Percentiles rank a stretch among this genome's conserved stretches.
These are phyloP conservation scores for Pionites leucogaster DNA, from an alignment of 2,113 vertebrate genomes.

Conservation along the genomic window DNA sequence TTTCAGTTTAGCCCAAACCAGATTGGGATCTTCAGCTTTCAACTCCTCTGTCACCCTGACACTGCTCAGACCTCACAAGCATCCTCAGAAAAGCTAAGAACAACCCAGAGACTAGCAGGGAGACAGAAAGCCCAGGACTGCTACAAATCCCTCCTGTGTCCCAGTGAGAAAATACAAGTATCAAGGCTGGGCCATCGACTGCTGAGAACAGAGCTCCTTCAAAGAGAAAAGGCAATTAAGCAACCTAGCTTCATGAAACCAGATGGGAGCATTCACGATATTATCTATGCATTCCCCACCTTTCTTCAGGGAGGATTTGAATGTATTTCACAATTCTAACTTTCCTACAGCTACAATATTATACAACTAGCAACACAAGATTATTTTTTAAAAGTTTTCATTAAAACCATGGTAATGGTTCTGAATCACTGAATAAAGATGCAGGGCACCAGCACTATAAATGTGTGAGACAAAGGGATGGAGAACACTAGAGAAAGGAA, in stretches of 20 bases:
- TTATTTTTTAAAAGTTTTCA: background rate
- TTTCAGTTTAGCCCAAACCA: background rate
- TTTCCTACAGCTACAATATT: background rate
- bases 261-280: background rate
- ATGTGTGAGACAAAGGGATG: background rate
- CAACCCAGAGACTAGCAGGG: rapidly evolving
- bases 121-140: background rate
- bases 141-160: background rate
- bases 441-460: background rate
- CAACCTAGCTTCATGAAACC: background rate
- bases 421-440: background rate
- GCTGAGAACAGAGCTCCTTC: rapidly evolving
- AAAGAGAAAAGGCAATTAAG: background rate
- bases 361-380: background rate
- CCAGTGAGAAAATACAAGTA: background rate
- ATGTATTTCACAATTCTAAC: background rate
- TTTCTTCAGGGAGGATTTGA: background rate
- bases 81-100: background rate
- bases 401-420: background rate
- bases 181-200: background rate
- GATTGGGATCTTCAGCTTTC: background rate
- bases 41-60: background rate
- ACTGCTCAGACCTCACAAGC: background rate
- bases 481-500: background rate
- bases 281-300: background rate